Percentiles rank a stretch among this genome's conserved stretches.
Evolutionary conservation across 2,888 invertebrate species (phyloP).

Genomic region (Salpingus planirostris): DNA sequence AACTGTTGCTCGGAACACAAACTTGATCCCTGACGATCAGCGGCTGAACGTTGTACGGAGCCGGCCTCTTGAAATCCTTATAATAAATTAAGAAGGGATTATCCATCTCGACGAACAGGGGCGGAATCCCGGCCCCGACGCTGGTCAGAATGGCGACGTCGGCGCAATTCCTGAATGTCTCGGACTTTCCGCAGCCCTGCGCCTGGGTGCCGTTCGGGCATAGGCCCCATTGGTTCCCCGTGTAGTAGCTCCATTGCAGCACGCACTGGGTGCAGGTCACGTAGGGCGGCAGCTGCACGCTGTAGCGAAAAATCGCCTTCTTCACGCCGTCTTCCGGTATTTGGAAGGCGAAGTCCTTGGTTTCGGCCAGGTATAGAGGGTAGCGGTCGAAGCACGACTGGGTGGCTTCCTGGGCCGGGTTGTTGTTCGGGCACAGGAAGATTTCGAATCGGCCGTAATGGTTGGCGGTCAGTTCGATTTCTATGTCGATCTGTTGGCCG

Average conservation of each 20-base stretch:
- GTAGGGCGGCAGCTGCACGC: conserved; percentile 70
- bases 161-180: conserved; percentile 86
- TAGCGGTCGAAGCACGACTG: conserved; percentile 78
- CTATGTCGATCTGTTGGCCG: conserved; percentile 80
- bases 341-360: conserved; percentile 48
- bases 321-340: conserved; percentile 37
- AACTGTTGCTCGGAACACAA: conserved; percentile 59
- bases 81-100: conserved; percentile 73
- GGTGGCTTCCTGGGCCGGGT: conserved; percentile 65
- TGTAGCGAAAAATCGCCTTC: conserved; percentile 49
- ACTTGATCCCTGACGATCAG: conserved; percentile 75
- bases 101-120: conserved; percentile 57
- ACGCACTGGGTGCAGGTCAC: conserved; percentile 84
- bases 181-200: conserved; percentile 82
- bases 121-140: conserved; percentile 62
- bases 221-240: conserved; percentile 89
- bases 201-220: conserved; percentile 80
- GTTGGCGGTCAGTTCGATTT: conserved; percentile 82
- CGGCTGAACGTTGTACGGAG: conserved; percentile 58
- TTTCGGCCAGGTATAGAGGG: conserved; percentile 66
- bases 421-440: conserved; percentile 78
- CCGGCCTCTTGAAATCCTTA: conserved; percentile 56
- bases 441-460: conserved; percentile 82
- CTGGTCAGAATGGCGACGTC: conserved; percentile 76
- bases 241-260: conserved; percentile 88